phyloP scores from a whole-genome alignment of 2,113 vertebrate species.

The Pteruthius melanotis region DNA sequence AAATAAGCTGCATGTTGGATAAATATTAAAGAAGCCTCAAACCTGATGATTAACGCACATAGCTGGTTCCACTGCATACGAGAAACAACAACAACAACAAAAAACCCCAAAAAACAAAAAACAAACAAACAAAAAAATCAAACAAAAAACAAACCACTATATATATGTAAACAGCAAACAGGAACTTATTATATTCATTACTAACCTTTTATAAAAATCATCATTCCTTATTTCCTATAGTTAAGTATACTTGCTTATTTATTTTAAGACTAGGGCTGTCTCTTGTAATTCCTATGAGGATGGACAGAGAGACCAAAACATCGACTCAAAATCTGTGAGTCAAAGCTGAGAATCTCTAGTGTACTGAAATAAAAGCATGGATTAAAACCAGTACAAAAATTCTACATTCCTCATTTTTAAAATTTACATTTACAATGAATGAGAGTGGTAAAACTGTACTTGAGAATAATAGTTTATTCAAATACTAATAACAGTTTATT shows the following conservation, averaged over 20 bases:
- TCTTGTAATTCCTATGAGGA: neutral
- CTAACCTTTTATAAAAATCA: neutral
- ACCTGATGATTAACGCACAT: neutral
- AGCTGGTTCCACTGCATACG: fast-evolving
- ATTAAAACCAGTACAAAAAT: neutral
- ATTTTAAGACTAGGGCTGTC: neutral
- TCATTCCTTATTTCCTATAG: neutral
- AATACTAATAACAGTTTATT: neutral
- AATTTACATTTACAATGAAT: neutral
- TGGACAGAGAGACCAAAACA: neutral
- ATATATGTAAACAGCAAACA: neutral
- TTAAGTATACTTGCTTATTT: neutral
- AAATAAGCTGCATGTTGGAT: neutral
- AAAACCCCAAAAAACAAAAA: too few relatives aligned
- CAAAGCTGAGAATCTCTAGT: neutral
- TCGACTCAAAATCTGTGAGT: neutral
- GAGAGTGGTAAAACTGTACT: neutral
- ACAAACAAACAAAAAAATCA: too few relatives aligned
- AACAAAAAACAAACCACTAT: neutral
- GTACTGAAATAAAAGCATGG: neutral
- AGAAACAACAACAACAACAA: too few relatives aligned
- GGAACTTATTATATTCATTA: neutral
- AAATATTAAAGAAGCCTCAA: neutral
- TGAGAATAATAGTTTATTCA: neutral
- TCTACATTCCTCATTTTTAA: neutral